These are phyloP conservation scores for Peromyscus polionotus DNA, from an alignment of 2,113 vertebrate species.

Conservation along the genomic window DNA sequence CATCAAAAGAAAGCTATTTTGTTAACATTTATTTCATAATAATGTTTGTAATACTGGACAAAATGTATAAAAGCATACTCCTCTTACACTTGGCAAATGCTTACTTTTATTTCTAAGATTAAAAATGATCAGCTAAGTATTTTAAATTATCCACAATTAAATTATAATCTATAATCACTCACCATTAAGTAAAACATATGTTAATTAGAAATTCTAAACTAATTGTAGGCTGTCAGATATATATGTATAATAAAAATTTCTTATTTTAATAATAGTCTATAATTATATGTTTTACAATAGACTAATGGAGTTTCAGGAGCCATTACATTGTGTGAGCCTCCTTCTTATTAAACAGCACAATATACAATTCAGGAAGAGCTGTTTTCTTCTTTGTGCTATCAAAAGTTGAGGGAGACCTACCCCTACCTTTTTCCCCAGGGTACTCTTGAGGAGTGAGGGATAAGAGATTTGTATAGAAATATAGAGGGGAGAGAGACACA, in stretches of 20 bases:
- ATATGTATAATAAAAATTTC: conserved; percentile 78
- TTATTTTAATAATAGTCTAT: conserved; percentile 80
- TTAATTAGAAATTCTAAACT: conserved; percentile 80
- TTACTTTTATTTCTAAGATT: conserved; percentile 69
- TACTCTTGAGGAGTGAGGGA: no score
- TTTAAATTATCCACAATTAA: conserved; percentile 81
- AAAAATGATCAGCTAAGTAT: conserved; percentile 45
- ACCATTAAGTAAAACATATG: conserved; percentile 82
- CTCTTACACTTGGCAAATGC: conserved; percentile 59
- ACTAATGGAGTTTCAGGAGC: conserved; percentile 72
- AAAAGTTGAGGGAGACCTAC: not conserved
- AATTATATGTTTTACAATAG: conserved; percentile 81
- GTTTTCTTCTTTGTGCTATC: conserved; percentile 62
- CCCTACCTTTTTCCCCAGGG: no score
- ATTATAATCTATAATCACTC: conserved; percentile 80
- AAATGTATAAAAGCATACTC: conserved; percentile 62
- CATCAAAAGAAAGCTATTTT: conserved; percentile 59
- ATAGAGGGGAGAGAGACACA: no score
- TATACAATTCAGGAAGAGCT: conserved; percentile 68
- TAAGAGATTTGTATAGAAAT: no score
- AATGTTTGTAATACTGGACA: conserved; percentile 39
- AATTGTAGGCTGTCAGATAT: conserved; percentile 79
- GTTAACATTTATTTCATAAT: conserved; percentile 58
- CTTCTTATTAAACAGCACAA: conserved; percentile 54
- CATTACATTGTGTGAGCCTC: not conserved